Percentiles rank a stretch among this genome's conserved stretches.
Conservation (phyloP, 2,888 invertebrate genomes). For the Neoscelio sp. region DNA sequence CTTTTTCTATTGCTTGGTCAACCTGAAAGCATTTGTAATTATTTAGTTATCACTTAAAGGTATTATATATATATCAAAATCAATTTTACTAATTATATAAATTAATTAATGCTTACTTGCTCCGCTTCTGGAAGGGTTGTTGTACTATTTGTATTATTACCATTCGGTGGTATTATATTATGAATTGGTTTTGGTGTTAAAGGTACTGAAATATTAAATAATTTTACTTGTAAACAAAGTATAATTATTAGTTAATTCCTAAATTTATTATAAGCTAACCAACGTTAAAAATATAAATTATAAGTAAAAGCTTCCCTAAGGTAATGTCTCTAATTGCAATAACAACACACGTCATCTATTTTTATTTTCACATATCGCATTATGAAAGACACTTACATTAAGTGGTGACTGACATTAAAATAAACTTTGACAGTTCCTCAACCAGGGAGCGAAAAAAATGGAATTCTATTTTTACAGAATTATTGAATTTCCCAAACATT, state of each 20-base stretch:
- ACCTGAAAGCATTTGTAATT: too few species aligned
- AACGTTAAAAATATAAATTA: too few species aligned
- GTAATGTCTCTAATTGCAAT: too few species aligned
- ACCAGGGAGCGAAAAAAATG: slow-evolving; percentile 15
- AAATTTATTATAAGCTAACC: too few species aligned
- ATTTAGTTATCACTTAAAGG: too few species aligned
- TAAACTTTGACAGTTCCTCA: slow-evolving; percentile 47
- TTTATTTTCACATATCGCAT: slow-evolving; percentile 41
- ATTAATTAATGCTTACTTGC: slow-evolving; percentile 71
- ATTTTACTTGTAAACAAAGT: too few species aligned
- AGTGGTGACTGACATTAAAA: slow-evolving; percentile 31
- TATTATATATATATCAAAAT: slow-evolving; percentile 26
- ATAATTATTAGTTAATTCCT: not conserved
- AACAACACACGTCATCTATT: slow-evolving; percentile 20
- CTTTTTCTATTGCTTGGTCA: slow-evolving; percentile 73
- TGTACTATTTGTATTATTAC: slow-evolving; percentile 79
- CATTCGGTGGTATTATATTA: slow-evolving; percentile 85
- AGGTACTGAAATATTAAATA: slow-evolving; percentile 83
- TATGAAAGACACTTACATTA: slow-evolving; percentile 47
- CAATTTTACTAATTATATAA: slow-evolving; percentile 2
- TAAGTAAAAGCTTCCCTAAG: too few species aligned
- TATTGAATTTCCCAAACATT: not conserved
- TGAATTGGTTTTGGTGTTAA: slow-evolving; percentile 84
- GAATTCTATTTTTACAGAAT: slow-evolving; percentile 33
- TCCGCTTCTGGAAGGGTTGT: slow-evolving; percentile 76